Evolutionary conservation across 2,888 invertebrate genomes (phyloP).

Genomic region (Eudasyphora cyanicolor): DNA sequence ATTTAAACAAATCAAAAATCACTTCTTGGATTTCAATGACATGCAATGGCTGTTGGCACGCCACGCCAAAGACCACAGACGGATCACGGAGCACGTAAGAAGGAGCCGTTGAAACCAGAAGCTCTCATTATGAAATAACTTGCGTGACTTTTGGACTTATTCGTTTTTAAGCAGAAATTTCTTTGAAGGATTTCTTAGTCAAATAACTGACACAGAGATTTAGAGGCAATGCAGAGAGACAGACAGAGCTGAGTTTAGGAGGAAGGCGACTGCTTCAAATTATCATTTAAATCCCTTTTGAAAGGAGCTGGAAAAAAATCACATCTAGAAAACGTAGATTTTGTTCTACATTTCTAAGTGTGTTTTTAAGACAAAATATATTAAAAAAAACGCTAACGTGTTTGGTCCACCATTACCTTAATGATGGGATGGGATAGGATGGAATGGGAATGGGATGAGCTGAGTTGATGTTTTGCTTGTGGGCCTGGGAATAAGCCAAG

Average conservation of each 20-base stretch:
- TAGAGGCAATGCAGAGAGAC: not conserved
- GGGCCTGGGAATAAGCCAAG: not conserved
- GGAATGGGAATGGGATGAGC: not conserved
- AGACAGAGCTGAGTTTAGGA: not conserved
- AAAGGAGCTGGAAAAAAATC: not conserved
- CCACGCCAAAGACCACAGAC: slow-evolving; percentile 13
- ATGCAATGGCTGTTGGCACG: slow-evolving; percentile 48
- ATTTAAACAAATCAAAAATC: slow-evolving; percentile 14
- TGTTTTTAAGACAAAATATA: not conserved
- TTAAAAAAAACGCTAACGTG: not conserved
- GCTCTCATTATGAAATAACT: slow-evolving; percentile 34
- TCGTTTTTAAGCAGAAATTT: slow-evolving; percentile 6
- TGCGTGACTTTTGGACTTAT: slow-evolving; percentile 3
- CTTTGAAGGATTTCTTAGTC: slow-evolving; percentile 17
- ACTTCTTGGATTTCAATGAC: slow-evolving; percentile 38
- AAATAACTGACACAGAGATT: not conserved
- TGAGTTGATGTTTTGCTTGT: not conserved
- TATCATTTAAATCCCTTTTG: not conserved
- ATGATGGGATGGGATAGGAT: slow-evolving; percentile 28
- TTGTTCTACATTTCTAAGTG: slow-evolving; percentile 27
- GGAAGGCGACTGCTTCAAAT: not conserved
- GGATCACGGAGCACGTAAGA: not conserved
- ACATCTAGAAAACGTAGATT: not conserved
- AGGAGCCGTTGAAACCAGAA: slow-evolving; percentile 26
- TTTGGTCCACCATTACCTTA: slow-evolving; percentile 36